Conservation (phyloP, 2,888 invertebrate genomes). For the Athalia cordata region DNA sequence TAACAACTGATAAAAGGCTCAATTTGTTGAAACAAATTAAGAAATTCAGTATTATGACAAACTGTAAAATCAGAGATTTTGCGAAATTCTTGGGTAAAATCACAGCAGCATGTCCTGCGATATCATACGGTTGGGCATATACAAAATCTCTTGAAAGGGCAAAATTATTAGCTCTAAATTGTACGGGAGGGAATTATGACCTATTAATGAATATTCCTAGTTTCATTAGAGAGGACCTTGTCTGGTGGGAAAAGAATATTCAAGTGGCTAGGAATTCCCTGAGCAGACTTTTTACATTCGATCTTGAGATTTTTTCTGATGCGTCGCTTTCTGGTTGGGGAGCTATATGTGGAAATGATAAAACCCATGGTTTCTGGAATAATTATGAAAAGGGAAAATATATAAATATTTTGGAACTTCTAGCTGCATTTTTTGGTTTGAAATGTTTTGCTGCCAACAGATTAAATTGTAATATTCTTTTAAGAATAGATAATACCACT, state of each 20-base stretch:
- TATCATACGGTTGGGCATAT: slow-evolving; percentile 46
- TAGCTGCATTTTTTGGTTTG: slow-evolving; percentile 43
- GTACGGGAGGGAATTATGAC: slow-evolving; percentile 44
- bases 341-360: slow-evolving; percentile 16
- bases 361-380: slow-evolving; percentile 38
- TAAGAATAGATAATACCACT: slow-evolving; percentile 49
- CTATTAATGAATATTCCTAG: slow-evolving; percentile 29
- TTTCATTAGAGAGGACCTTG: slow-evolving; percentile 41
- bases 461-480: slow-evolving; percentile 43
- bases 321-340: slow-evolving; percentile 38
- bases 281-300: slow-evolving; percentile 19
- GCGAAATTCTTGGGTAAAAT: slow-evolving; percentile 50
- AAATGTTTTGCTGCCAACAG: slow-evolving; percentile 43
- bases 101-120: slow-evolving; percentile 36
- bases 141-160: slow-evolving; percentile 37
- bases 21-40: neutral
- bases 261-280: slow-evolving; percentile 37
- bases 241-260: slow-evolving; percentile 47
- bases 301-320: slow-evolving; percentile 5
- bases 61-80: slow-evolving; percentile 42
- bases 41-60: neutral
- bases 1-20: neutral
- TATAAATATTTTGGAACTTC: slow-evolving; percentile 20
- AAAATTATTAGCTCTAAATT: slow-evolving; percentile 8
- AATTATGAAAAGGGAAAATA: neutral